Base-by-base conservation (phyloP, 1,140 invertebrate species). In the Littorina saxatilis region DNA sequence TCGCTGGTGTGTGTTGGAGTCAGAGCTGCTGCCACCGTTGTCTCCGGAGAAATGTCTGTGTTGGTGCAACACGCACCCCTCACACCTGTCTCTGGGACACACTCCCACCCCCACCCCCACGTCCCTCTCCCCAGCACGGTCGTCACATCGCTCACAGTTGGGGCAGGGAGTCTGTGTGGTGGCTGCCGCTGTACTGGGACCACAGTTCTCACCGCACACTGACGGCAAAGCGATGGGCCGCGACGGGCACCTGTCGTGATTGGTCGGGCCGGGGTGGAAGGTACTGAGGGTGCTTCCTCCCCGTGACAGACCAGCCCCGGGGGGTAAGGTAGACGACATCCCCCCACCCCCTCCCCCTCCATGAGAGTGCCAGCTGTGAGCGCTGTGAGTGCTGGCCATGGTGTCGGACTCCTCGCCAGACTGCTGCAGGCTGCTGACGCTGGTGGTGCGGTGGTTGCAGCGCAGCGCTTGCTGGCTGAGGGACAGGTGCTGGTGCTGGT, bases 401-500 rank as follows among this genome's bases (percentile, higher is more conserved):
- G 90, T 89, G 84, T 90, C 89, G 47, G 86, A 87, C 43, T 58
- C 76, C 58, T 91, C 90, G 85, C 89, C 90, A n/a, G 86, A 85
- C 79, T 89, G 89, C 80, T 87, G 87, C 20, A 88, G 76, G 82
- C 87, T 88, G 39, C 84, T 83, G 37, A 83, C 80, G 84, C 88
- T 90, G 73, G 88, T 88, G n/a, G 86, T 32, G 7, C 43, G 63
- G 61, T 72, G 35, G 4, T 58, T 50, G 32, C 32, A 37, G 50
- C 83, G 83, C 32, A 85, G 68, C 23, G 85, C 84, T 23, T 84
- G 87, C 29, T 88, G 84, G 35, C 86, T 86, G 15, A 82, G 75
- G 32, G 85, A 85, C 35, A 89, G 37, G 27, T 61, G 81, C 79
- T 27, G 85, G 84, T 35, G 83, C 80, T 23, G 84, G 81, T 66